Base-by-base conservation (phyloP, 2,888 invertebrate species). In the Podabrus alpinus region DNA sequence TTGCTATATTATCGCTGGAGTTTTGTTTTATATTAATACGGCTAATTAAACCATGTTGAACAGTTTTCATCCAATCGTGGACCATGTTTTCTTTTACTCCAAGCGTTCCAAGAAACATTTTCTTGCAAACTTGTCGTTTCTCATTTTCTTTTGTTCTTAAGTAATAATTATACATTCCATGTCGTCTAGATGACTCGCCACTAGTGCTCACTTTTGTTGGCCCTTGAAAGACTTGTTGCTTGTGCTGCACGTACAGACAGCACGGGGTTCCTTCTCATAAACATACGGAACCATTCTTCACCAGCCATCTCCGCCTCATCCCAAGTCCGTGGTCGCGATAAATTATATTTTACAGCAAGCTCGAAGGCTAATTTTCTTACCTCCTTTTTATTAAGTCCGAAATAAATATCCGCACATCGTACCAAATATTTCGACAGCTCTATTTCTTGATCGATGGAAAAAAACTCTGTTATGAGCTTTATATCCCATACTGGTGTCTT, bases 401-500 rank as follows among this genome's bases (percentile, higher is more conserved):
- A 71, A 71, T 71, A 66, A 45, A 71, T 71, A n/a, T 71, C 66
- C 10, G 19, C 59, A 25, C 66, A 71, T 59, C 19, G 59, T 13
- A 66, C 45, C 66, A 71, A n/a, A 19, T 71, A 66, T 15, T 71
- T 64, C 2, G 25, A 1, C 11, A 70, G 10, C 5, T 7, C 9
- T 10, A 9, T 15, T 25, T 73, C 68, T 77, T 77, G 78, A n/a
- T 76, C 72, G 21, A 61, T 66, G 19, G 21, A 21, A 29, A 79
- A n/a, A 79, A n/a, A 76, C 74, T 74, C 29, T 73, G 15, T 78
- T 74, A 59, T 67, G 71, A 62, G 71, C 69, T n/a, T 24, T 66
- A 73, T 77, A 77, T 15, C 78, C 74, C 71, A 77, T n/a, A n/a
- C n/a, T n/a, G n/a, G n/a, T 74, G 59, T n/a, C n/a, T n/a, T n/a